Evolutionary conservation across 2,888 invertebrate genomes (phyloP).

Genomic region (Apodemia hepburni): DNA sequence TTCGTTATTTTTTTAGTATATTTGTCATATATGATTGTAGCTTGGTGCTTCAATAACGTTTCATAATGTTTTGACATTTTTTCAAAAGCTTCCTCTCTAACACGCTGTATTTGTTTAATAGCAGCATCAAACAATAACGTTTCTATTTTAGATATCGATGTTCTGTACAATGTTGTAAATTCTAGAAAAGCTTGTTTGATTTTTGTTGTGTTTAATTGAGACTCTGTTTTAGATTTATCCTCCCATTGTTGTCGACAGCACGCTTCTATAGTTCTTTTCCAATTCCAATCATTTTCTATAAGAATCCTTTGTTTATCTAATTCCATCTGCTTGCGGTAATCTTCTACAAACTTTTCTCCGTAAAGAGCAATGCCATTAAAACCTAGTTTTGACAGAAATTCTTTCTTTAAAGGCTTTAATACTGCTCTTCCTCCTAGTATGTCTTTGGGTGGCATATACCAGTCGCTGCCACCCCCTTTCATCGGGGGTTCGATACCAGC

Average conservation of each 20-base stretch:
- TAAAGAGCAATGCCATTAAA: slow-evolving; percentile 47
- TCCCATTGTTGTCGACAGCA: slow-evolving; percentile 41
- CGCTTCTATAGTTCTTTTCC: slow-evolving; percentile 45
- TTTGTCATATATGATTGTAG: slow-evolving; percentile 48
- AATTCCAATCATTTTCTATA: slow-evolving; percentile 44
- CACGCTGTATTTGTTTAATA: slow-evolving; percentile 45
- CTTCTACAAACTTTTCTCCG: slow-evolving; percentile 42
- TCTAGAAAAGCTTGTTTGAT: slow-evolving; percentile 49
- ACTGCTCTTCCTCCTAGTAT: slow-evolving; percentile 50
- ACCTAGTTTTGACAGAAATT: slow-evolving; percentile 47
- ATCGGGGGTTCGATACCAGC: slow-evolving; percentile 63
- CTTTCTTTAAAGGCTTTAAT: slow-evolving; percentile 50
- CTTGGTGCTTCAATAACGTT: slow-evolving; percentile 48
- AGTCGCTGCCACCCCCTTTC: slow-evolving; percentile 60
- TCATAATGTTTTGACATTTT: slow-evolving; percentile 49
- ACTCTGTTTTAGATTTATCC: slow-evolving; percentile 38
- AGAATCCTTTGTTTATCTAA: slow-evolving; percentile 42
- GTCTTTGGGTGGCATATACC: slow-evolving; percentile 59
- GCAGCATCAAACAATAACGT: slow-evolving; percentile 48
- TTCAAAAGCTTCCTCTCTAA: slow-evolving; percentile 39
- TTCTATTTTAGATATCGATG: slow-evolving; percentile 54
- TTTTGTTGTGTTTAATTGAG: slow-evolving; percentile 43
- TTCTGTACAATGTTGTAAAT: slow-evolving; percentile 47
- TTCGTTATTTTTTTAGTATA: slow-evolving; percentile 45
- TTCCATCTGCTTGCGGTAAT: slow-evolving; percentile 43